Evolutionary conservation across 2,113 vertebrate genomes (phyloP).

Genomic region (Dunckerocampus dactyliophorus): DNA sequence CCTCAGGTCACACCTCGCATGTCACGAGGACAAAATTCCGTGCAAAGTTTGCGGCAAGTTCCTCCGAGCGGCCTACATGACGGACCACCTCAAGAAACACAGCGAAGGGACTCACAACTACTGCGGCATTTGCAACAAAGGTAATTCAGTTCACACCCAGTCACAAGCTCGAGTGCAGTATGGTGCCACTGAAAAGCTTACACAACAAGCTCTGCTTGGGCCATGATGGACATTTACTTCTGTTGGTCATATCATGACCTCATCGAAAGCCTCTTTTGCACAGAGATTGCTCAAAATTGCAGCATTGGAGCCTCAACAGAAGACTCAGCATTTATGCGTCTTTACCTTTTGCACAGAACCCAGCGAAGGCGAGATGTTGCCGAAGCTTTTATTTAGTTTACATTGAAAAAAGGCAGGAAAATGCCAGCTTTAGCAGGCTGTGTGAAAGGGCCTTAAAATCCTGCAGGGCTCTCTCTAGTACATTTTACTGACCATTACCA

Average conservation of each 20-base stretch:
- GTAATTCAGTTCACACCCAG: constrained; percentile 67
- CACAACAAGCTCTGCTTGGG: too few relatives aligned
- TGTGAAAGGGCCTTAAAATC: too few relatives aligned
- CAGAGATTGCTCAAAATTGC: background rate
- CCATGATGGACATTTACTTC: background rate
- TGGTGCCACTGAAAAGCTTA: background rate
- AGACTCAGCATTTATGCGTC: background rate
- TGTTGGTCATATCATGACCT: background rate
- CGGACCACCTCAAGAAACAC: constrained; percentile 98
- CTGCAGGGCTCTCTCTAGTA: too few relatives aligned
- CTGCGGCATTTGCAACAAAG: constrained; percentile 99
- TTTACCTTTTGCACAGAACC: background rate
- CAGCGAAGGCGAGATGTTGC: background rate
- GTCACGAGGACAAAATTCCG: constrained; percentile 98
- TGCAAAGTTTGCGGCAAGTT: constrained; percentile 99
- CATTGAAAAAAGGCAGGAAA: too few relatives aligned
- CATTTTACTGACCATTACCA: too few relatives aligned
- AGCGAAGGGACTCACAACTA: constrained; percentile 98
- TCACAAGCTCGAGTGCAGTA: background rate
- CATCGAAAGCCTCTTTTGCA: background rate
- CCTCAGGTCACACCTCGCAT: constrained; percentile 94
- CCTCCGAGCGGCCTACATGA: constrained; percentile 95
- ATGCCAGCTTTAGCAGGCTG: too few relatives aligned
- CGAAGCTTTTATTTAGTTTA: too few relatives aligned
- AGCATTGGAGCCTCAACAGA: background rate